A percentile compares a stretch with the other conserved stretches of the same genome.
phyloP scores from a whole-genome alignment of 2,888 invertebrate genomes.

The Autographa gamma region DNA sequence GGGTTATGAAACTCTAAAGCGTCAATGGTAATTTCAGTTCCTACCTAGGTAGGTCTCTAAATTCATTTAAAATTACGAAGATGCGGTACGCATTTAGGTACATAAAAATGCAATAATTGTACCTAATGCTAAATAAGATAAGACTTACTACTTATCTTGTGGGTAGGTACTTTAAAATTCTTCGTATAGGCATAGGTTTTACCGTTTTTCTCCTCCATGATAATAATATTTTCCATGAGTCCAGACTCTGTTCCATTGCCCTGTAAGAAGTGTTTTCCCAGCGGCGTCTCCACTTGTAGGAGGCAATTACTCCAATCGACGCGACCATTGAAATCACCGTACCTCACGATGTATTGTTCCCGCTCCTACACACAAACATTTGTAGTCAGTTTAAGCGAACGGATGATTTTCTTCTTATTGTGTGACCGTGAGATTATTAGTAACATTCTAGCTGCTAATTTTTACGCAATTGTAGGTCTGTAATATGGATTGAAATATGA shows the following conservation, averaged over 20 bases:
- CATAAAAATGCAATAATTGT: conserved; percentile 20
- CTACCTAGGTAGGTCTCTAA: too few relatives aligned
- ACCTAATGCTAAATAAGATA: conserved; percentile 28
- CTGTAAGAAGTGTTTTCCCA: conserved; percentile 64
- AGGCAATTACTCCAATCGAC: conserved; percentile 63
- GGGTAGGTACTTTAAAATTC: conserved; percentile 11
- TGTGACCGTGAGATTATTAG: background rate
- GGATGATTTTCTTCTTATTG: background rate
- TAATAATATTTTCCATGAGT: conserved; percentile 62
- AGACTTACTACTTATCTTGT: conserved; percentile 30
- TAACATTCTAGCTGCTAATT: background rate
- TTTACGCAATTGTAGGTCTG: too few relatives aligned
- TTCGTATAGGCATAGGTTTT: conserved; percentile 19
- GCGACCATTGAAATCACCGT: conserved; percentile 60
- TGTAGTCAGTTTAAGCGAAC: background rate
- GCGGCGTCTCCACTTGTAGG: conserved; percentile 61
- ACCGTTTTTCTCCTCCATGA: conserved; percentile 52
- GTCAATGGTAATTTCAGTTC: too few relatives aligned
- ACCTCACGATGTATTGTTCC: conserved; percentile 58
- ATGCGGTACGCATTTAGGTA: background rate
- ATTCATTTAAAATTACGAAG: too few relatives aligned
- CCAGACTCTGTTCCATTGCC: conserved; percentile 62
- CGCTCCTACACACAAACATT: conserved; percentile 57
- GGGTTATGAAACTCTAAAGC: too few relatives aligned
- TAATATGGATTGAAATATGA: background rate